A percentile compares a stretch with the other conserved stretches of the same genome.
phyloP scores from a whole-genome alignment of 2,888 invertebrate species.

The Ashinkailepas kermadecensis region DNA sequence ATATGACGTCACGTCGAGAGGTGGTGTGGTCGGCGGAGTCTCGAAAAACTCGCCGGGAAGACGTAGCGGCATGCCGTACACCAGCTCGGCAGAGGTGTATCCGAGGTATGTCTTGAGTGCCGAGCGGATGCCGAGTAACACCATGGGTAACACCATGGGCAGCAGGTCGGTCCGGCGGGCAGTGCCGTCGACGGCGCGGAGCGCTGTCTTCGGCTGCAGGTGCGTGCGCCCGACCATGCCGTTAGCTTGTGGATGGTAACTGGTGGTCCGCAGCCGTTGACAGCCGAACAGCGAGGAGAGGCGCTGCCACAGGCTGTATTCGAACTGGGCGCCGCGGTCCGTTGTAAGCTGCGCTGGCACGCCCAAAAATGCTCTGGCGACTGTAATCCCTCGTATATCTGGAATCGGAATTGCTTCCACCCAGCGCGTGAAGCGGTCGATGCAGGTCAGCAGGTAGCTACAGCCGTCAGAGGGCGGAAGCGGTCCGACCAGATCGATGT shows the following conservation, averaged over 20 bases:
- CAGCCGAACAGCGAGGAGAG: background rate
- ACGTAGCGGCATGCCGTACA: too few relatives aligned
- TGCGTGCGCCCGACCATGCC: background rate
- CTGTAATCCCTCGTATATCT: background rate
- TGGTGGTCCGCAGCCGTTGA: background rate
- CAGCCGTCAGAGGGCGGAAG: too few relatives aligned
- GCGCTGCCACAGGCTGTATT: background rate
- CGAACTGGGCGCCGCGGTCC: background rate
- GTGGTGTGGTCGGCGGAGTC: too few relatives aligned
- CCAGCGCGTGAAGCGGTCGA: too few relatives aligned
- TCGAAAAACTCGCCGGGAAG: too few relatives aligned
- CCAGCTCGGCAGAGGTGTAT: too few relatives aligned
- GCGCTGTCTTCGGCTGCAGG: background rate
- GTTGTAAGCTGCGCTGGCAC: background rate
- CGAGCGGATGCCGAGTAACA: too few relatives aligned
- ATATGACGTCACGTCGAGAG: too few relatives aligned
- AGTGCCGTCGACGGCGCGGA: background rate
- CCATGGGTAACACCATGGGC: too few relatives aligned
- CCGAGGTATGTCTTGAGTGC: too few relatives aligned
- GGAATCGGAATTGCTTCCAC: background rate
- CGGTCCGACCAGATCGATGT: slow-evolving; percentile 32
- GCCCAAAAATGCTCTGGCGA: background rate
- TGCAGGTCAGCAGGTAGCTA: too few relatives aligned
- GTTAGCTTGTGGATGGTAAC: background rate
- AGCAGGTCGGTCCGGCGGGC: background rate